These are phyloP conservation scores for Rhinoderma darwinii DNA, from an alignment of 2,113 vertebrate genomes.

Conservation along the genomic window DNA sequence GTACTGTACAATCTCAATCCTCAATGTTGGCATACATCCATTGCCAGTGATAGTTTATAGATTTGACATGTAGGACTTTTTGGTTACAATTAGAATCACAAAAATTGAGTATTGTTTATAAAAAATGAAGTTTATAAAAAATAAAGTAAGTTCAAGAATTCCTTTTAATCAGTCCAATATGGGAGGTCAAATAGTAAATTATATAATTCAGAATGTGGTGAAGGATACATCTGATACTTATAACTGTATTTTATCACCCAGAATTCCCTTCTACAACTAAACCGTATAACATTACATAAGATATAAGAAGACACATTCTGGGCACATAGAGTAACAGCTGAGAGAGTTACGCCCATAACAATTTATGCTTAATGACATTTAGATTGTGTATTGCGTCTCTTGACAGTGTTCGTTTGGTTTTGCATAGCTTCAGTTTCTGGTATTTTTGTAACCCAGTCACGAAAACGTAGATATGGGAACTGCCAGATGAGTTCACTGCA, in stretches of 20 bases:
- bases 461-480: not conserved
- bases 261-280: not conserved
- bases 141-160: constrained; percentile 26
- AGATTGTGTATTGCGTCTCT: constrained; percentile 1
- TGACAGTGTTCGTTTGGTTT: constrained; percentile 4
- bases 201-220: constrained; percentile 11
- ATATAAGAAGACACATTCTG: constrained; percentile 32
- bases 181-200: constrained; percentile 15
- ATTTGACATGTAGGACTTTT: not conserved
- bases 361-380: constrained; percentile 25
- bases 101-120: not conserved
- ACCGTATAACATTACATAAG: constrained; percentile 41
- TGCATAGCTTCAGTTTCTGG: constrained; percentile 1
- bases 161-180: not conserved
- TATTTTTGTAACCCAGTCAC: constrained; percentile 46
- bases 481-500: not conserved
- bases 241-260: not conserved
- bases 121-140: not conserved
- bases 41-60: not conserved
- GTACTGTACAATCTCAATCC: not conserved
- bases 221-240: not conserved
- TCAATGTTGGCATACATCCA: not conserved
- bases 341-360: constrained; percentile 32
- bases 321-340: not conserved
- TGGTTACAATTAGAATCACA: not conserved